Evolutionary conservation across 2,888 invertebrate species (phyloP), one percentile per base, ranked within the genome.

Genomic region (Hesperia comma): DNA sequence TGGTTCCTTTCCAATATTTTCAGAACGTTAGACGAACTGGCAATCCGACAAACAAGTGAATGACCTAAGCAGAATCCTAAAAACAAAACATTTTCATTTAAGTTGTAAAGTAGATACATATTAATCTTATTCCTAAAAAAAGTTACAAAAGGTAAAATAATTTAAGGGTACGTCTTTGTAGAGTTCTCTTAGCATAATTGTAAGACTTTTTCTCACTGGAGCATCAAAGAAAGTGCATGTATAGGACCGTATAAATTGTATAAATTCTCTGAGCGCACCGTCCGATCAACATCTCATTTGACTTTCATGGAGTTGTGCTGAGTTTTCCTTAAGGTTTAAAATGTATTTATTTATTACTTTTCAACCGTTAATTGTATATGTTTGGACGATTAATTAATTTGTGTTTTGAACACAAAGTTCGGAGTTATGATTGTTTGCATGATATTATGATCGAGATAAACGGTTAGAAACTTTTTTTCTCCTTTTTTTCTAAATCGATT

Each of bases 141-240:
- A 19, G 21, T 57, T 57, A 17, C 21, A 37, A 14, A 57, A 41
- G 14, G 40, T 56, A 19, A 41, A 57, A 37, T 41, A 41, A 57
- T 40, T n/a, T 49, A 19, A 51, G n/a, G 53, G 53, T 41, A 12
- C 21, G 21, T 57, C 57, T 57, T 41, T 21, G 57, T 7, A 57
- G 56, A 8, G 8, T 57, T 41, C 41, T 41, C 40, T 57, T 57
- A 57, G n/a, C 41, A 57, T 57, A 57, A 49, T 57, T 41, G 41
- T 57, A 57, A 57, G 57, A 57, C 41, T 57, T 57, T 57, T 41
- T 57, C 21, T 40, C 17, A 17, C 21, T 33, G 15, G 41, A 41
- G 21, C 41, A 57, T 57, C 57, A 57, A 57, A 57, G 57, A 57
- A 58, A 58, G 43, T 58, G 58, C 58, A 58, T 58, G 32, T 58